These are phyloP conservation scores for Geodia barretti DNA, from an alignment of 37 sponge, comb jelly and placozoan species.

Conservation along the genomic window DNA sequence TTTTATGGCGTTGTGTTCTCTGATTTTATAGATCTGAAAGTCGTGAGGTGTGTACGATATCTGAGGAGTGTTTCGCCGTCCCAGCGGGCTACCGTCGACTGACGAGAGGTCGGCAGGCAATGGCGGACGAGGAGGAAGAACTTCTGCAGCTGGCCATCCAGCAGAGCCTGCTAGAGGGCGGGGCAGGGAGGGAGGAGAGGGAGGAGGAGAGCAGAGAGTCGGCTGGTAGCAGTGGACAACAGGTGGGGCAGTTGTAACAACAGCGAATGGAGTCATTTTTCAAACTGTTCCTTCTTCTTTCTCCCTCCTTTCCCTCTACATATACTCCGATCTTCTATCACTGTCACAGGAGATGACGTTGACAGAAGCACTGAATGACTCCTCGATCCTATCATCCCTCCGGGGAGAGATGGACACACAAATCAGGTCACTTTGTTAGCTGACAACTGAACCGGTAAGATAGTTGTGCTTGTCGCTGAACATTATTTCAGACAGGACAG, in stretches of 20 bases:
- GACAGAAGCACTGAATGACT: slow-evolving; percentile 36
- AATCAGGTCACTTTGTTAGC: neutral
- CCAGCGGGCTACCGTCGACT: slow-evolving; percentile 67
- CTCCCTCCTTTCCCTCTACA: neutral
- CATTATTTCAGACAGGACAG: too few species aligned
- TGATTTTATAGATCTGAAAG: neutral
- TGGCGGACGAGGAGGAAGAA: slow-evolving; percentile 85
- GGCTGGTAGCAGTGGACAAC: neutral
- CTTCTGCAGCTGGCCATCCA: slow-evolving; percentile 94
- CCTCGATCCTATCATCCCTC: neutral
- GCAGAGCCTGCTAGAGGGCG: slow-evolving; percentile 88
- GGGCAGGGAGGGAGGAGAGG: neutral
- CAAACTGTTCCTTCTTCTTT: too few species aligned
- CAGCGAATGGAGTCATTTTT: too few species aligned
- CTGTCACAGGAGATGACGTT: slow-evolving; percentile 13
- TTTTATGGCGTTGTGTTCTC: too few species aligned
- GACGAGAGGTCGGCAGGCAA: slow-evolving; percentile 15
- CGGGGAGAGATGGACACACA: neutral
- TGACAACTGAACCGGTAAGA: too few species aligned
- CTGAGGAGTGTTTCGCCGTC: slow-evolving; percentile 75
- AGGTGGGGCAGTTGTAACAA: neutral
- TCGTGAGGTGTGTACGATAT: slow-evolving; percentile 58
- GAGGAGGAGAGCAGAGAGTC: neutral
- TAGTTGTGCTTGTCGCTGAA: too few species aligned
- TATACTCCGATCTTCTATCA: neutral